These are phyloP conservation scores for Paracanthobrama guichenoti DNA, from an alignment of 2,113 vertebrate species.

Conservation along the genomic window DNA sequence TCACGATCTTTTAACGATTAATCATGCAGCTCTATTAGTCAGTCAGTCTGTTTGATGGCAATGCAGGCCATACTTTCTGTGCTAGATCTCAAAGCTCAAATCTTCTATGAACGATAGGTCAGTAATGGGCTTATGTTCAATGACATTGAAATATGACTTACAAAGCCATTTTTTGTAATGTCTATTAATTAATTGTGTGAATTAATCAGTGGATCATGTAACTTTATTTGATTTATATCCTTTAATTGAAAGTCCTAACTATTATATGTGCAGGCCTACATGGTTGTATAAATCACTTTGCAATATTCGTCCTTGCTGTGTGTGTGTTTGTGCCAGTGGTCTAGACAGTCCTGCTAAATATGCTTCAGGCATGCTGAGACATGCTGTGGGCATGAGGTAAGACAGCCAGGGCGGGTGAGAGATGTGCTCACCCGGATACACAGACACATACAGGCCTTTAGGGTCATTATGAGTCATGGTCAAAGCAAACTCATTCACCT, in stretches of 20 bases:
- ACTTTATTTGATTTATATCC: not conserved
- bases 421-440: conserved; percentile 14
- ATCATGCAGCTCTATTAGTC: not conserved
- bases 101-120: not conserved
- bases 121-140: not conserved
- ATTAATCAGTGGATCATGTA: not conserved
- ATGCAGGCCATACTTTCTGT: not conserved
- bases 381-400: conserved; percentile 34
- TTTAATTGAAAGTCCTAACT: not conserved
- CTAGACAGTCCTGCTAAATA: conserved; percentile 28
- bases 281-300: not conserved
- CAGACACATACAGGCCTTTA: conserved; percentile 28
- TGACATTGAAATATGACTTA: not conserved
- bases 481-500: not conserved
- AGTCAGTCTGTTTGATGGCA: conserved; percentile 2
- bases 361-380: conserved; percentile 29
- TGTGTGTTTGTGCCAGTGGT: not conserved
- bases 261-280: not conserved
- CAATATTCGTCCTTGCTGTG: not conserved
- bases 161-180: not conserved
- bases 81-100: not conserved
- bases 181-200: not conserved
- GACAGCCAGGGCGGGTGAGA: not conserved
- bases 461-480: conserved; percentile 40
- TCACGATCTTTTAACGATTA: no score